Percentiles rank a stretch among this genome's conserved stretches.
phyloP scores from a whole-genome alignment of 2,113 vertebrate genomes.

The Crypturellus undulatus region DNA sequence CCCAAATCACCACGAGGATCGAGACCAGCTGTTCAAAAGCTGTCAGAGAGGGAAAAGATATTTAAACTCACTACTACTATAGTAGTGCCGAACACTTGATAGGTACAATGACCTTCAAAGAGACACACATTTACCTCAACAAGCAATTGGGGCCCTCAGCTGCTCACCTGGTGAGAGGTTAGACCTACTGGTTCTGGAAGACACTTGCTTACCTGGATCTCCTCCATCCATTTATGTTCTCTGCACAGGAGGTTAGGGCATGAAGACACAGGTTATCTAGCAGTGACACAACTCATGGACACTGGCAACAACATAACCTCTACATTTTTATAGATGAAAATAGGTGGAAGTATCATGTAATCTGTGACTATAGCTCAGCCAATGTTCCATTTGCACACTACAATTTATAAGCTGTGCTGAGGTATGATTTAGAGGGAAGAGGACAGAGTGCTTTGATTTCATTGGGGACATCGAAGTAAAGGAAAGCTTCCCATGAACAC shows the following conservation, averaged over 20 bases:
- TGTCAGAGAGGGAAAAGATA: background rate
- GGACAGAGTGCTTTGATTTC: background rate
- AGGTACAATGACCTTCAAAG: background rate
- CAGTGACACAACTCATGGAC: background rate
- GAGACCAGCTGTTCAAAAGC: slow-evolving; percentile 25
- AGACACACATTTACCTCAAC: background rate
- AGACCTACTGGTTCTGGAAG: background rate
- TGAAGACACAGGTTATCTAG: background rate
- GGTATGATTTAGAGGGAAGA: slow-evolving; percentile 7
- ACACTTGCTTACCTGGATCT: background rate
- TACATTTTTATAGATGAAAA: background rate
- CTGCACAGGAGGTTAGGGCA: background rate
- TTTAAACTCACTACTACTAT: background rate
- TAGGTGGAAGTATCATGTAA: background rate
- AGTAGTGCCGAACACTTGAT: background rate
- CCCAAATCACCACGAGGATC: background rate
- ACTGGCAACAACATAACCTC: background rate
- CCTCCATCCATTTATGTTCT: background rate
- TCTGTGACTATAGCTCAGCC: slow-evolving; percentile 1
- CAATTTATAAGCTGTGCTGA: background rate
- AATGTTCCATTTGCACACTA: background rate
- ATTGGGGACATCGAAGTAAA: background rate
- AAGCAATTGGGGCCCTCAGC: background rate
- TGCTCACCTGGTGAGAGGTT: background rate
- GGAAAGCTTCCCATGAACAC: background rate